phyloP scores from a whole-genome alignment of 2,797 vertebrate genomes.

The Mormyrops attenuatus region DNA sequence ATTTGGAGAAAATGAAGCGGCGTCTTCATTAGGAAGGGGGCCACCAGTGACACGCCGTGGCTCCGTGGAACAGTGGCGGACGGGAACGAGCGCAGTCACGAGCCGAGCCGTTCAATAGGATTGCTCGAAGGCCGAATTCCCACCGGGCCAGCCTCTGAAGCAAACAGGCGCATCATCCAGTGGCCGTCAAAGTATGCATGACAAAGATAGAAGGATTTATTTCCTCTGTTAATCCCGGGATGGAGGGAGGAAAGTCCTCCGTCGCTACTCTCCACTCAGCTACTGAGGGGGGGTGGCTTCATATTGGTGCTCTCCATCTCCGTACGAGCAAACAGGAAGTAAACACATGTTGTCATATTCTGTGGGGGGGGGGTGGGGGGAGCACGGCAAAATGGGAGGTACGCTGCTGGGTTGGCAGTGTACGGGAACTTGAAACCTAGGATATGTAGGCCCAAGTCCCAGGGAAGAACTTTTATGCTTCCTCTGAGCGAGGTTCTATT shows the following conservation, averaged over 20 bases:
- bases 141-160: neutral
- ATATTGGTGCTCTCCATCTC: neutral
- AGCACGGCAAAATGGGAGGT: neutral
- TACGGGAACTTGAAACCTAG: neutral
- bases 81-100: no score
- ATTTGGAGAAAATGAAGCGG: slow-evolving; percentile 10
- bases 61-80: neutral
- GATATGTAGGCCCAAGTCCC: neutral
- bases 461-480: neutral
- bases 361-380: no score
- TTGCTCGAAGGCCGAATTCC: slow-evolving; percentile 7
- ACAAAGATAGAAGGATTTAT: slow-evolving; percentile 59
- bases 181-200: slow-evolving; percentile 48
- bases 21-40: slow-evolving; percentile 16
- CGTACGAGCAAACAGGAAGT: neutral
- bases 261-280: neutral
- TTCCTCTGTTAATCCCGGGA: slow-evolving; percentile 47
- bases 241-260: slow-evolving; percentile 40
- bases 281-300: neutral
- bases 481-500: neutral
- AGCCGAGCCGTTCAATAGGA: neutral
- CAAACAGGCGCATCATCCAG: slow-evolving; percentile 25
- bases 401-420: neutral
- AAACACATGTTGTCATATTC: neutral
- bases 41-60: neutral